Base-by-base conservation (phyloP, 2,113 vertebrate species). In the Nycticorax nycticorax region DNA sequence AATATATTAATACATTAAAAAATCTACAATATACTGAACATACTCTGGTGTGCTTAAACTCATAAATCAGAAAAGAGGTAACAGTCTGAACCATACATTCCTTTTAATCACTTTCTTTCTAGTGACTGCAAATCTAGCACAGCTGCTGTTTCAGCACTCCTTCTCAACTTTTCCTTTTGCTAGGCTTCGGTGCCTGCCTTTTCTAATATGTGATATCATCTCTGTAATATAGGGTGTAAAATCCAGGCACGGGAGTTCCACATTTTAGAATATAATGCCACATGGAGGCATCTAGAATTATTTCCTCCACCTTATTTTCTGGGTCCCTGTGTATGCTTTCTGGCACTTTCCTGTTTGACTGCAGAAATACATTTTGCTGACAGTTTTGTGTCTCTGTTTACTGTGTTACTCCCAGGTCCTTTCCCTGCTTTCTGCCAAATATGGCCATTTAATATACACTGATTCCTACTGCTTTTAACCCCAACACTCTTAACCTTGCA, bases 311-410 rank as follows among this genome's bases (percentile, higher is more conserved):
- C 12, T 92, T 74, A 41, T 73, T 92, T 85, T 90, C 59, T 80
- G 10, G 5, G 43, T 77, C 23, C 16, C 35, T 39, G 8, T 45
- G 22, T 57, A 55, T 0, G 0, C 8, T 84, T 91, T 77, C 90
- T 91, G 76, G 2, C 6, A 63, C 26, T 87, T 91, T 71, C 63
- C 32, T 86, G 24, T 89, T 88, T 78, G 35, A 85, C 62, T 69
- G 55, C 8, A 16, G 83, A 81, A 92, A 91, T 60, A 52, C 19
- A 60, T 93, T 92, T 89, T 93, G 56, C 64, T 94, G 88, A 93
- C 90, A 89, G 47, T 45, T 95, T 93, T 80, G 88, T 89, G 72
- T 8, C 23, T 90, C 85, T 95, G 12, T 63, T 88, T 92, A 92
- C 50, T 77, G 12, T 94, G 55, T 88, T 93, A 37, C 24, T 88